Evolutionary conservation across 1,140 invertebrate species (phyloP), one percentile per base, ranked within the genome.

Genomic region (Leptonema lineaticorne): DNA sequence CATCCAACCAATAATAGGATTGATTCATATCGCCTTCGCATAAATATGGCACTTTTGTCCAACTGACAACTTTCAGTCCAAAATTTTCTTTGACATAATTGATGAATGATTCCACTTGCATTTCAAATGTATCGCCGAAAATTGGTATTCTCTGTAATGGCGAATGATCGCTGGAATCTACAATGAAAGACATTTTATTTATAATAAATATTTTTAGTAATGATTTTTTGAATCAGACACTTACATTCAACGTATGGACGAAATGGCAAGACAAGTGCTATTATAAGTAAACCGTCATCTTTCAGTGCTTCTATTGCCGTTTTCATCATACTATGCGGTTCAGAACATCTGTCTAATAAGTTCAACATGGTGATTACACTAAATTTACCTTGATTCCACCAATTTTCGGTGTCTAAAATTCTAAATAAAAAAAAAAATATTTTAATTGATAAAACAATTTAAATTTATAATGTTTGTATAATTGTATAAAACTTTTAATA

Each of bases 1-100:
- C 95, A 74, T 92, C 86, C 7, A 98, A 83, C 84, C 92, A 93
- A 80, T 96, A 97, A 78, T 92, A 97, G 0, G 93, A 89, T 76
- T 95, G 92, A 20, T 89, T 85, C n/a, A 97, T 81, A 78, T 97
- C 94, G 0, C 96, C 95, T 81, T 98, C 94, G 81, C 94, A 97
- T 8, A 98, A 81, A 80, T 98, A 98, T 1, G 95, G 95, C 18
- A 96, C 81, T 75, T 91, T 85, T 8, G 91, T 87, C 92, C 95
- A 97, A 2, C 83, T 81, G 0, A 87, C 78, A 6, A 97, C 82
- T 67, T 87, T 81, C 75, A 94, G 91, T 0, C 91, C 91, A 58
- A 84, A 76, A 0, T 90, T 90, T 37, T 80, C 79, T 60, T 92
- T 86, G 60, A 95, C 90, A 74, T 91, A 82, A 50, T 81, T 76